Conservation (phyloP, 2,888 invertebrate species). For the Geotrupes spiniger region DNA sequence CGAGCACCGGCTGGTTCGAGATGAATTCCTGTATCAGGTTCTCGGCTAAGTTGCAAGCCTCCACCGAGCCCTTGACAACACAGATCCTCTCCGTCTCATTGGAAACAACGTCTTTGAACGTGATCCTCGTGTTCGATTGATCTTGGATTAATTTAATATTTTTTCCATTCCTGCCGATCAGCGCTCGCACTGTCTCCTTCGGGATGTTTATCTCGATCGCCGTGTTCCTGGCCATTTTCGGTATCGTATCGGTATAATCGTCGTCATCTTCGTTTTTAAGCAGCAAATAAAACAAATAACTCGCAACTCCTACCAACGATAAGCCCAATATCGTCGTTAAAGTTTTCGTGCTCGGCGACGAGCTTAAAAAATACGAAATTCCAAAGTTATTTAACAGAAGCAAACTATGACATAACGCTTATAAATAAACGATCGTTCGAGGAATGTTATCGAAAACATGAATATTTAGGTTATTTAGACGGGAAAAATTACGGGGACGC, state of each 20-base stretch:
- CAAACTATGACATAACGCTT: no score
- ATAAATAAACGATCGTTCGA: no score
- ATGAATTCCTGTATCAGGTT: slow-evolving; percentile 66
- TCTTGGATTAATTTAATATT: slow-evolving; percentile 74
- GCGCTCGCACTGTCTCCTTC: slow-evolving; percentile 61
- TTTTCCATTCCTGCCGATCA: slow-evolving; percentile 75
- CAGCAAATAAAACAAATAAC: slow-evolving; percentile 66
- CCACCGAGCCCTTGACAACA: slow-evolving; percentile 66
- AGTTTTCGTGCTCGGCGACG: slow-evolving; percentile 34
- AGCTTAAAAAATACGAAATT: slow-evolving; percentile 33
- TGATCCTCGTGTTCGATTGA: slow-evolving; percentile 64
- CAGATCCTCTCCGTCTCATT: slow-evolving; percentile 64
- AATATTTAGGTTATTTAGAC: no score
- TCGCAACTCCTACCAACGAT: slow-evolving; percentile 66
- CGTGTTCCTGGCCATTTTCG: slow-evolving; percentile 46
- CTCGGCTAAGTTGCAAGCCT: slow-evolving; percentile 70
- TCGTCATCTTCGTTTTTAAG: slow-evolving; percentile 62
- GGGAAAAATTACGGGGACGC: no score
- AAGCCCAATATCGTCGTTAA: slow-evolving; percentile 60
- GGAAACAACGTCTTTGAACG: slow-evolving; percentile 57
- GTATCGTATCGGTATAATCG: slow-evolving; percentile 38
- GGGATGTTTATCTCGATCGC: slow-evolving; percentile 60
- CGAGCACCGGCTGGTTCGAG: slow-evolving; percentile 64
- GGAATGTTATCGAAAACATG: no score
- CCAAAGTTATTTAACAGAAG: no score